Conservation (phyloP, 2,797 vertebrate species). For the Xiphorhynchus erythropygius region DNA sequence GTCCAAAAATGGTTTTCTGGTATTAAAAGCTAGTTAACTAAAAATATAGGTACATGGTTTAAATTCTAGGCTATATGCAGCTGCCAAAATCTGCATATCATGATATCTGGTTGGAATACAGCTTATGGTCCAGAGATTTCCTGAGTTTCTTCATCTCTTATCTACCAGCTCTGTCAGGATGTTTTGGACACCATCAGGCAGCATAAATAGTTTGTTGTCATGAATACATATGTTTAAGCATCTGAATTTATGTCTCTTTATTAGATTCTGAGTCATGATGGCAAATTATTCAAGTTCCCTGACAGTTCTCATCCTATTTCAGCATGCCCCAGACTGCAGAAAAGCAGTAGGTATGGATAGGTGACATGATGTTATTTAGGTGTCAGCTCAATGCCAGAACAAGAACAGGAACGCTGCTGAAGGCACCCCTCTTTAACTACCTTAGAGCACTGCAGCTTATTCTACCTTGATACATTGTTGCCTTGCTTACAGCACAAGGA, state of each 20-base stretch:
- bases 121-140: background rate
- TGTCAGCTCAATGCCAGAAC: background rate
- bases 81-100: background rate
- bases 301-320: background rate
- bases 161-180: background rate
- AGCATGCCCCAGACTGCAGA: background rate
- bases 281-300: background rate
- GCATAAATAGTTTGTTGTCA: background rate
- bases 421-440: background rate
- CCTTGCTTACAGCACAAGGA: background rate
- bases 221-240: background rate
- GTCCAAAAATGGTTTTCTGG: background rate
- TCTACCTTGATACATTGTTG: background rate
- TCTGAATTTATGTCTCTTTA: background rate
- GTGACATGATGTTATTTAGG: background rate
- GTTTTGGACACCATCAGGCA: background rate
- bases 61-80: background rate
- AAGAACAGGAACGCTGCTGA: background rate
- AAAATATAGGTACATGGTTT: background rate
- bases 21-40: background rate
- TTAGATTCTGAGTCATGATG: background rate
- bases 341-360: background rate
- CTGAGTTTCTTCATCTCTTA: background rate
- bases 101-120: background rate
- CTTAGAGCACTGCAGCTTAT: background rate